Percentiles rank a stretch among this genome's conserved stretches.
Evolutionary conservation across 2,888 invertebrate species (phyloP).

Genomic region (Zygothrica quintamaculata): DNA sequence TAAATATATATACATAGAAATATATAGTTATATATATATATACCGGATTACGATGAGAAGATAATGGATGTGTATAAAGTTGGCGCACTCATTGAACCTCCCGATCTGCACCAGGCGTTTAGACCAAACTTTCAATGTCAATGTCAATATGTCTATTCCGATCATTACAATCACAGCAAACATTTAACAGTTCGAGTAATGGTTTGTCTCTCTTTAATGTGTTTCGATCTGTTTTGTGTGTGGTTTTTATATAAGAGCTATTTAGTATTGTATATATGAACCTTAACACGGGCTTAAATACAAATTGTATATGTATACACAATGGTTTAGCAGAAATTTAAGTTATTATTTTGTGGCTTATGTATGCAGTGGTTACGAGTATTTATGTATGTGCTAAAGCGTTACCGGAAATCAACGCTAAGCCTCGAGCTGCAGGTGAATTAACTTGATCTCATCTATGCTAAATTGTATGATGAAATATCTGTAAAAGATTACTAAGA

Average conservation of each 20-base stretch:
- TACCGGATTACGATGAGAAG: conserved; percentile 68
- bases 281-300: background rate
- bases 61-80: conserved; percentile 36
- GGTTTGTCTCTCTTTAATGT: conserved; percentile 19
- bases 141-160: conserved; percentile 68
- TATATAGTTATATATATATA: too few species aligned
- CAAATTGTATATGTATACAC: background rate
- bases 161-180: conserved; percentile 4
- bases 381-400: conserved; percentile 54
- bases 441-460: conserved; percentile 21
- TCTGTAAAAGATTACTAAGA: conserved; percentile 33
- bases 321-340: conserved; percentile 39
- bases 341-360: conserved; percentile 55
- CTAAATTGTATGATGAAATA: conserved; percentile 62
- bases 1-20: too few species aligned
- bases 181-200: conserved; percentile 18
- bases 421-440: conserved; percentile 28
- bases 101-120: conserved; percentile 43
- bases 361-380: conserved; percentile 30
- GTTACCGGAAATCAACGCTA: conserved; percentile 64
- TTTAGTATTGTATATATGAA: background rate
- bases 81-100: conserved; percentile 52
- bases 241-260: conserved; percentile 23
- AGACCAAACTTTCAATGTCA: conserved; percentile 75
- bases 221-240: conserved; percentile 18